These are phyloP conservation scores for Bombus waltoni DNA, from an alignment of 1,140 invertebrate species.

Conservation along the genomic window DNA sequence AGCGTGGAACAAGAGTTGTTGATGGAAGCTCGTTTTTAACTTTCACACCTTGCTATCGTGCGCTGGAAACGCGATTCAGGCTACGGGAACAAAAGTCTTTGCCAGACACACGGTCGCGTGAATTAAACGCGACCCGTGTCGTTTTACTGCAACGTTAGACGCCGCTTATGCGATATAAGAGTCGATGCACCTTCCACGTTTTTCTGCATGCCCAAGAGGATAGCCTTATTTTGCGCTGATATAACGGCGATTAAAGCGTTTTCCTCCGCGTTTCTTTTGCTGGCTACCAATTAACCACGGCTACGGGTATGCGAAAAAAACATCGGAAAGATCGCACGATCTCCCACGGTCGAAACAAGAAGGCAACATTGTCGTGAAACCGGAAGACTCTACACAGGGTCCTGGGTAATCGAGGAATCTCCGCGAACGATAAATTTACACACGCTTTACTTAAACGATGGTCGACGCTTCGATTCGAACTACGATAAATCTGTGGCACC, in stretches of 20 bases:
- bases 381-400: slow-evolving; percentile 42
- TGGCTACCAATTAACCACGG: slow-evolving; percentile 64
- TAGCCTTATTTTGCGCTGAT: slow-evolving; percentile 58
- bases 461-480: not conserved
- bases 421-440: slow-evolving; percentile 6
- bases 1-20: not conserved
- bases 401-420: slow-evolving; percentile 8
- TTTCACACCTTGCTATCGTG: slow-evolving; percentile 22
- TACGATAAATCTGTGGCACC: not conserved
- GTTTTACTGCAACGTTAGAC: slow-evolving; percentile 66
- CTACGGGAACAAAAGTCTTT: slow-evolving; percentile 46
- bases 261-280: slow-evolving; percentile 46
- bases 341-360: slow-evolving; percentile 59
- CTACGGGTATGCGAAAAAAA: slow-evolving; percentile 41
- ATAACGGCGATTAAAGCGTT: slow-evolving; percentile 64
- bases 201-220: slow-evolving; percentile 16
- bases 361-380: slow-evolving; percentile 64
- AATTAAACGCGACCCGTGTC: slow-evolving; percentile 58
- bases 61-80: slow-evolving; percentile 29
- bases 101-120: slow-evolving; percentile 32
- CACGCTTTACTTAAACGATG: not conserved
- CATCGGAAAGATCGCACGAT: slow-evolving; percentile 54
- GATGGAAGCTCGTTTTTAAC: slow-evolving; percentile 1
- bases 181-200: slow-evolving; percentile 39
- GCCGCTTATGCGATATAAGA: slow-evolving; percentile 47